Evolutionary conservation across 2,888 invertebrate genomes (phyloP), one percentile per base, ranked within the genome.

Genomic region (Horisme vitalbata): DNA sequence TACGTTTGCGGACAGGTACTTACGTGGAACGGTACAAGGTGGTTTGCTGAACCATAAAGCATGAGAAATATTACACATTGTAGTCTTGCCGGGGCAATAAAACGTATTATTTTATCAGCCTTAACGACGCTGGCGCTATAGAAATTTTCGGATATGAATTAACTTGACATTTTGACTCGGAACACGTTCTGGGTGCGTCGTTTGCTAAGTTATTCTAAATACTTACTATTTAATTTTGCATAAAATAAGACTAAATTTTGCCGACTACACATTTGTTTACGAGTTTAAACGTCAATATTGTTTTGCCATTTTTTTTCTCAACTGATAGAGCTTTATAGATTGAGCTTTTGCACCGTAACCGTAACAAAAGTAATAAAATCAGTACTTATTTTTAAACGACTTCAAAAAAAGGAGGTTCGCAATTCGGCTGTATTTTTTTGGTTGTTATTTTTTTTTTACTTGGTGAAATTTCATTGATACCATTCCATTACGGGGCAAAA

Each of bases 11-110:
- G 39, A 12, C 31, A 21, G 21, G 44, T 41, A 39, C 15, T 39
- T 49, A 35, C 18, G 20, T 18, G 18, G 21, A 31, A 35, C 30
- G n/a, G 34, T 41, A 32, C 24, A 18, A 24, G 27, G 39, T 44
- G 38, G 31, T 34, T 44, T 26, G 39, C 41, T 31, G 15, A 18
- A 36, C 20, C 35, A 34, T 49, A 49, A 49, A 49, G 26, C 36
- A 10, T 27, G 7, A 27, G 26, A 45, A 39, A 36, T 49, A 49
- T 39, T 21, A 44, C 44, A 27, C 27, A 41, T 49, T 49, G 49
- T 45, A 31, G 6, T 34, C 36, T 39, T 26, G n/a, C n/a, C n/a
- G n/a, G 8, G 18, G 8, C 11, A 13, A 4, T 49, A 30, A 44
- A 13, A 35, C 23, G 27, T 14, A n/a, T 24, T 15, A 20, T n/a